Conservation (phyloP, 2,888 invertebrate genomes). For the Chymomyza caudatula region DNA sequence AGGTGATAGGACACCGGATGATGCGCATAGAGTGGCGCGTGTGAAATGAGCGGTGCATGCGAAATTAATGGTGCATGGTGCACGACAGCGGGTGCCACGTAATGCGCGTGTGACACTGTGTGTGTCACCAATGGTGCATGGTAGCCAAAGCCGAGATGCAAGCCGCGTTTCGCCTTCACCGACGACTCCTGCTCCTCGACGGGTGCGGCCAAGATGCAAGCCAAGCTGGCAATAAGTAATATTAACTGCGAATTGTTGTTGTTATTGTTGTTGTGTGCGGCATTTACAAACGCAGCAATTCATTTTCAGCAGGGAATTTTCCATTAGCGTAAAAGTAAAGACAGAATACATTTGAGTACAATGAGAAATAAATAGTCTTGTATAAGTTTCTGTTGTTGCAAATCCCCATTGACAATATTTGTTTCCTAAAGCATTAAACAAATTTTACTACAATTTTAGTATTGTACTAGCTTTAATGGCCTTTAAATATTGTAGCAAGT, state of each 20-base stretch:
- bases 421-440: too few species aligned
- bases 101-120: slow-evolving; percentile 41
- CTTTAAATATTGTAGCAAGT: too few species aligned
- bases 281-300: background rate
- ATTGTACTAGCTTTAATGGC: too few species aligned
- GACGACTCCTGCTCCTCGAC: slow-evolving; percentile 47
- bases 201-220: slow-evolving; percentile 66
- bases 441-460: too few species aligned
- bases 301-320: slow-evolving; percentile 26
- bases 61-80: slow-evolving; percentile 67
- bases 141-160: slow-evolving; percentile 69
- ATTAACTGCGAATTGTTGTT: slow-evolving; percentile 43
- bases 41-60: slow-evolving; percentile 54
- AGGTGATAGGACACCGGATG: slow-evolving; percentile 64
- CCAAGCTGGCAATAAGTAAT: slow-evolving; percentile 51
- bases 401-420: too few species aligned
- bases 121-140: slow-evolving; percentile 71
- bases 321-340: slow-evolving; percentile 22
- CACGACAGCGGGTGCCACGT: slow-evolving; percentile 66
- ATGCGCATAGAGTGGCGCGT: slow-evolving; percentile 62
- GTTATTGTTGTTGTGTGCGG: background rate
- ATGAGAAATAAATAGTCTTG: background rate
- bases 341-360: background rate
- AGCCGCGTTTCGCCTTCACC: slow-evolving; percentile 70
- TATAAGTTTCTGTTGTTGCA: background rate